These are phyloP conservation scores for Tautogolabrus adspersus DNA, from an alignment of 2,113 vertebrate genomes.

Conservation along the genomic window DNA sequence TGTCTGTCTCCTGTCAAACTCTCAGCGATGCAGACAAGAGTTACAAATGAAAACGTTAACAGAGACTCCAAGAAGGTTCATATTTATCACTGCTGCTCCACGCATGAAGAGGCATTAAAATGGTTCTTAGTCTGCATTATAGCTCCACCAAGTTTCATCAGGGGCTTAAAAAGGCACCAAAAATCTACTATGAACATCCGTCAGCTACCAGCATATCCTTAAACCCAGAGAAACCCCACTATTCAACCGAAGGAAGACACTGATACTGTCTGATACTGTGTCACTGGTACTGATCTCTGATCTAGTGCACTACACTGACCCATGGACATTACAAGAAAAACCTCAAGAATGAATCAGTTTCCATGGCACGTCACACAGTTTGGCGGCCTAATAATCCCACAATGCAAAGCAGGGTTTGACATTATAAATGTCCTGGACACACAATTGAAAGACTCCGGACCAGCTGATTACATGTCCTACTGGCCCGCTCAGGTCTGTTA, in stretches of 20 bases:
- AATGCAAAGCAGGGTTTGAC: background rate
- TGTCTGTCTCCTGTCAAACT: constrained; percentile 27
- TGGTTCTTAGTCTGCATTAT: too few relatives aligned
- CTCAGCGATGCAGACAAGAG: background rate
- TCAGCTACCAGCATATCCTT: too few relatives aligned
- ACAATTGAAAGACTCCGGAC: too few relatives aligned
- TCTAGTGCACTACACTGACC: too few relatives aligned
- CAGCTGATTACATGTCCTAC: too few relatives aligned
- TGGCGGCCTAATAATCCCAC: too few relatives aligned
- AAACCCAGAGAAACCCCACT: background rate
- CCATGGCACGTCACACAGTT: too few relatives aligned
- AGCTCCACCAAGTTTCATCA: background rate
- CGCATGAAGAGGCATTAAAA: background rate
- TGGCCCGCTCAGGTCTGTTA: too few relatives aligned
- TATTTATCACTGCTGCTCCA: background rate
- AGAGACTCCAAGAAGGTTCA: background rate
- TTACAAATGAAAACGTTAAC: background rate
- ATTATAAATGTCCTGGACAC: too few relatives aligned
- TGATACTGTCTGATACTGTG: background rate
- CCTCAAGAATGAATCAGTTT: too few relatives aligned
- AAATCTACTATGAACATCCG: background rate
- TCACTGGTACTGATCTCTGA: background rate
- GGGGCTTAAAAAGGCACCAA: background rate
- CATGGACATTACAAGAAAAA: too few relatives aligned
- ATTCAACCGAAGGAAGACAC: background rate